These are phyloP conservation scores for Brachionus paranguensis DNA, from an alignment of 1,140 invertebrate genomes.

Conservation along the genomic window DNA sequence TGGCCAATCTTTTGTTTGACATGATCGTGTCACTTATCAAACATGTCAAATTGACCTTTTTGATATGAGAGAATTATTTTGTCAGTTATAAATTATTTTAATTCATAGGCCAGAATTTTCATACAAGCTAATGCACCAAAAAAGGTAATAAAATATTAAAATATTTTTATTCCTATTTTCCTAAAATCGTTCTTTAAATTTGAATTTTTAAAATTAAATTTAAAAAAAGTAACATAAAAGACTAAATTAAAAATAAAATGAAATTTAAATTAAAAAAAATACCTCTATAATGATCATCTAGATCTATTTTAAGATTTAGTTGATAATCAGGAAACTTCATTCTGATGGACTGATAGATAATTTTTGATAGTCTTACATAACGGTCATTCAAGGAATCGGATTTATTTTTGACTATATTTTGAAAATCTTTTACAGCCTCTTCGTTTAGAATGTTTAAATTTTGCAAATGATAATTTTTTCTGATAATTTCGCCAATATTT, in stretches of 20 bases:
- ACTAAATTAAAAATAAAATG: background rate
- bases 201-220: too few species aligned
- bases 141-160: too few species aligned
- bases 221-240: too few species aligned
- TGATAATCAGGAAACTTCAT: background rate
- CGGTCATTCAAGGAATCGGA: background rate
- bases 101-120: too few species aligned
- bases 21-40: too few species aligned
- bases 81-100: too few species aligned
- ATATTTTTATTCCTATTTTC: too few species aligned
- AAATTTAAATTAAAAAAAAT: background rate
- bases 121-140: too few species aligned
- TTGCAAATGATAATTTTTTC: background rate
- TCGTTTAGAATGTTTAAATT: slow-evolving; percentile 12
- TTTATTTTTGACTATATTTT: background rate
- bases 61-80: too few species aligned
- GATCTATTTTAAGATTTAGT: background rate
- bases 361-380: background rate
- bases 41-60: too few species aligned
- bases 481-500: background rate
- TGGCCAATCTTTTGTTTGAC: too few species aligned
- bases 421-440: background rate
- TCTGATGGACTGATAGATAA: background rate
- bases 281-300: background rate
- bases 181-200: too few species aligned